These are phyloP conservation scores for Cyclophora punctaria DNA, from an alignment of 2,888 invertebrate species.

Conservation along the genomic window DNA sequence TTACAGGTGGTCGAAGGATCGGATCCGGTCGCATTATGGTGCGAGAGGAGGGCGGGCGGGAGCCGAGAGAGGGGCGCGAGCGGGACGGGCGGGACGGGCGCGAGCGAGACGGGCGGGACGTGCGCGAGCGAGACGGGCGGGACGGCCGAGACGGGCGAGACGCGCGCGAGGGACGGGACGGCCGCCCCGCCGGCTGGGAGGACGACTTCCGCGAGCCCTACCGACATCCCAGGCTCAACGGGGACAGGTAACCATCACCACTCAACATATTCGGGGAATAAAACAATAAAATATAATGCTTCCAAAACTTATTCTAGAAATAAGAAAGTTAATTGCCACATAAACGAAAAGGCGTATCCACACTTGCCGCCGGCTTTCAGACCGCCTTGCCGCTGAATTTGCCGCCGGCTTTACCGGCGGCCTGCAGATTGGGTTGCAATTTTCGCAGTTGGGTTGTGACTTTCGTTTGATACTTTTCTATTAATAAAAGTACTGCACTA, in stretches of 20 bases:
- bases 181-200: constrained; percentile 11
- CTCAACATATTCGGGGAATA: no score
- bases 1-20: constrained; percentile 75
- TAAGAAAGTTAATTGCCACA: no score
- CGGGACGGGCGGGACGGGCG: constrained; percentile 25
- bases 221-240: constrained; percentile 36
- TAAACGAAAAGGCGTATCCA: no score
- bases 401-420: no score
- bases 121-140: constrained; percentile 33
- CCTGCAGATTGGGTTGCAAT: no score
- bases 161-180: constrained; percentile 30
- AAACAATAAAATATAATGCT: no score
- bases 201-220: constrained; percentile 23
- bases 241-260: constrained; percentile 35
- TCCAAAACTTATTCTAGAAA: no score
- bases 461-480: no score
- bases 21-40: constrained; percentile 90
- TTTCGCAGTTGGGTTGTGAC: no score
- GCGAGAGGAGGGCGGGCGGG: constrained; percentile 67
- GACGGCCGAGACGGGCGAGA: constrained; percentile 28
- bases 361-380: no score
- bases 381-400: no score
- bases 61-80: constrained; percentile 29
- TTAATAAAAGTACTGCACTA: no score
- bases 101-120: constrained; percentile 45